Evolutionary conservation across 2,797 vertebrate species (phyloP), one percentile per base, ranked within the genome.

Genomic region (Enteromius unitaeniatus): DNA sequence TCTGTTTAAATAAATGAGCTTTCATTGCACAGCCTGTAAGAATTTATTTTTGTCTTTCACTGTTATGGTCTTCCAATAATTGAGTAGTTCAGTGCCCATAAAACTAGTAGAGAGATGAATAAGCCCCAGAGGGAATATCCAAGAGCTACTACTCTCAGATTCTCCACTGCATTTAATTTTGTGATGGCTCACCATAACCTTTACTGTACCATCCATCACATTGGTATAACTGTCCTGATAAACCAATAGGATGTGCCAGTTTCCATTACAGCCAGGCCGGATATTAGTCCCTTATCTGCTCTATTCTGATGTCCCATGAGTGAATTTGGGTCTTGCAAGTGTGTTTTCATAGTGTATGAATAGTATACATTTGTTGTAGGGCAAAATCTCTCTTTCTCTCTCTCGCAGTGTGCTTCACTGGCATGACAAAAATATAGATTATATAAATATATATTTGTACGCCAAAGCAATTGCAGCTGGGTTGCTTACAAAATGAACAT

Each of bases 11-110:
- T 51, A 74, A 82, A 82, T 15, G 28, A 31, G 34, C 6, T 76
- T 75, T 76, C 62, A 47, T 77, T 68, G 26, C 34, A 28, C 19
- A 34, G 72, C 64, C 51, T 78, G 51, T 45, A 83, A 67, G 37
- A 62, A 60, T 77, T 69, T 49, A 58, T 78, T 83, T 82, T 77
- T 60, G 34, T 78, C 73, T 83, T 77, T 76, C 73, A 70, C 28
- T 62, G 82, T 78, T 72, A 72, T 78, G 62, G 65, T 28, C 65
- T 84, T 84, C 67, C n/a, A 67, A 83, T 77, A 83, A 83, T 83
- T 68, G 81, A 76, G 81, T 58, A 73, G 19, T 84, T 84, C 53
- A 62, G 53, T 78, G 26, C 34, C 51, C 28, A 28, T 78, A 78
- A 78, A 82, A 78, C 76, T 34, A 42, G 37, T 49, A 28, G 42